These are phyloP conservation scores for Stenotaenia linearis DNA, from an alignment of 2,888 invertebrate species.

Conservation along the genomic window DNA sequence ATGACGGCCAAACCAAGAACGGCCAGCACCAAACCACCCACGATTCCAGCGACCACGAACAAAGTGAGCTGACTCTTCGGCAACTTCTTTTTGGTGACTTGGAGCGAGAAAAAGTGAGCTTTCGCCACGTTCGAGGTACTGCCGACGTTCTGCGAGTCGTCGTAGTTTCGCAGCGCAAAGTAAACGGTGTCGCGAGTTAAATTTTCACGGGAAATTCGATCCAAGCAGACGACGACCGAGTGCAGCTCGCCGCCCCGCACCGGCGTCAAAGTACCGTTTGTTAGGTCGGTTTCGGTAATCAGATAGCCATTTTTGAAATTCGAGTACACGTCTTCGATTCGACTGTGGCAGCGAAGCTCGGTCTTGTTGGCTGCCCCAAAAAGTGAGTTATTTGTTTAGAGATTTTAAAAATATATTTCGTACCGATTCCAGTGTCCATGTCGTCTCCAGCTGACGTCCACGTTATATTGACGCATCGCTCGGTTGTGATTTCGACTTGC, in stretches of 20 bases:
- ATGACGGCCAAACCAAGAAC: not conserved
- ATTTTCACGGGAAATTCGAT: not conserved
- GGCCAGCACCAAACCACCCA: not conserved
- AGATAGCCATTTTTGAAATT: not conserved
- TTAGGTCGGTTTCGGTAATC: not conserved
- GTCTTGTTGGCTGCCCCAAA: not conserved
- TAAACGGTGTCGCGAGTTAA: not conserved
- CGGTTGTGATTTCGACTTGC: not conserved
- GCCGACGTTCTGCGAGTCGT: not conserved
- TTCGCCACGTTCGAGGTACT: not conserved
- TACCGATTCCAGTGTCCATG: conserved; percentile 28
- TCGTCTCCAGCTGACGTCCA: conserved; percentile 41
- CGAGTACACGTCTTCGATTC: not conserved
- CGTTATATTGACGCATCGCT: not conserved
- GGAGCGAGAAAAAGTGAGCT: not conserved
- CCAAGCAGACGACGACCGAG: not conserved
- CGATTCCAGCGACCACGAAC: not conserved
- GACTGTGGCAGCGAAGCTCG: not conserved
- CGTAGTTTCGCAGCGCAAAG: not conserved
- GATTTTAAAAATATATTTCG: too few species aligned
- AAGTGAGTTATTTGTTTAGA: not conserved
- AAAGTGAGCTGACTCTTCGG: not conserved
- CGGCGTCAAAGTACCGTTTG: not conserved
- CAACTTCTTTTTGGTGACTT: not conserved
- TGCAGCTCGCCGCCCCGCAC: not conserved